phyloP scores from a whole-genome alignment of 2,888 invertebrate species.

The Ichneumoninae sp. region DNA sequence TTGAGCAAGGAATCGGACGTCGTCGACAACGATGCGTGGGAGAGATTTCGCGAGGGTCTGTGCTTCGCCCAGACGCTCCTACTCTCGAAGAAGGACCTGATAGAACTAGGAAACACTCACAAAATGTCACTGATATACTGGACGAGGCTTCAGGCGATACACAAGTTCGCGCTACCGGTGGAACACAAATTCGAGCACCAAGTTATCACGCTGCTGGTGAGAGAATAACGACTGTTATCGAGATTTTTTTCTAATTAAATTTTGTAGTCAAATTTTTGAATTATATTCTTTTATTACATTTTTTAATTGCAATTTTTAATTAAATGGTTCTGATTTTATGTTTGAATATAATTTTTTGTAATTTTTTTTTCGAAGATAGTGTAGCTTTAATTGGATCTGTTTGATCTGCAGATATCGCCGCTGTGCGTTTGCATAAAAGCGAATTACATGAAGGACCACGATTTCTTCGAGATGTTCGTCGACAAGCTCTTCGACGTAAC shows the following conservation, averaged over 20 bases:
- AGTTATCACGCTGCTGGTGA: constrained; percentile 79
- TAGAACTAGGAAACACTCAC: constrained; percentile 82
- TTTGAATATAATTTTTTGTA: constrained; percentile 30
- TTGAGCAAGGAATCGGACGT: constrained; percentile 61
- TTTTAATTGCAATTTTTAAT: not conserved
- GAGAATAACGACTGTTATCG: not conserved
- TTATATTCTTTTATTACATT: not conserved
- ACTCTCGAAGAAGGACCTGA: constrained; percentile 80
- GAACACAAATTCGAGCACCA: constrained; percentile 80
- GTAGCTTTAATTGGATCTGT: not conserved
- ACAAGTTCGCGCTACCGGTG: constrained; percentile 65
- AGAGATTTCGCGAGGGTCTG: constrained; percentile 82
- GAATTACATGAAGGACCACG: constrained; percentile 81
- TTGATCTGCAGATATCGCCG: constrained; percentile 87
- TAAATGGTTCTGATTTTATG: constrained; percentile 11
- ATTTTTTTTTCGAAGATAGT: no score
- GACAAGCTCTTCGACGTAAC: constrained; percentile 87
- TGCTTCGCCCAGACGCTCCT: constrained; percentile 80
- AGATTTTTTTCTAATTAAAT: constrained; percentile 9
- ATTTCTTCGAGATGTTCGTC: constrained; percentile 87
- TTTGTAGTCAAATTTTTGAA: not conserved
- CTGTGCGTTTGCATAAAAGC: constrained; percentile 85
- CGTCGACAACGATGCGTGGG: constrained; percentile 74
- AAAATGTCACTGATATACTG: constrained; percentile 82
- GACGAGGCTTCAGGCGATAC: constrained; percentile 78